Evolutionary conservation across 1,140 invertebrate species (phyloP), one percentile per base, ranked within the genome.

Genomic region (Drosophila orena): DNA sequence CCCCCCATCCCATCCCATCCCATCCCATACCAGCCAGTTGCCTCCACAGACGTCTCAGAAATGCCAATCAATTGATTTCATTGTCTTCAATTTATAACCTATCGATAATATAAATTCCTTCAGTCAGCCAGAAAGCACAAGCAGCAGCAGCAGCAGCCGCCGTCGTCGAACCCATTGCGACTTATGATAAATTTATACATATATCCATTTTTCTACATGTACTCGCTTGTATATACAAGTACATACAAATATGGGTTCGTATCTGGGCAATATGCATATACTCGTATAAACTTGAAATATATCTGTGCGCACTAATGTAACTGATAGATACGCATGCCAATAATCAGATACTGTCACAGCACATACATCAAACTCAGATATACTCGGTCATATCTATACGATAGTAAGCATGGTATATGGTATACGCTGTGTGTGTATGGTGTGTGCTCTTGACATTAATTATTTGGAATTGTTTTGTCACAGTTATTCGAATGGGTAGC

Each of bases 71-170:
- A 89, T 89, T 89, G 84, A 89, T 80, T 89, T 89, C 85, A 89
- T 89, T 89, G 84, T 89, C 85, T 89, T 89, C 80, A 89, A 89
- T 89, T 89, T 89, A 89, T 89, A 89, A 89, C 79, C 76, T 77
- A 78, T 90, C 68, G 77, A 89, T 89, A 89, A 90, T 89, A 86
- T 83, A 88, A 89, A 84, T 88, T 89, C 79, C 79, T 64, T 30
- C 66, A 76, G 44, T 55, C 57, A 44, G 49, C 52, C 78, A 46
- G 58, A 65, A 75, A 55, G 44, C 57, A 77, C 61, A 70, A 55
- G 44, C 57, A 77, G 40, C 59, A 68, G 53, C 61, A 50, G 35
- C 55, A 64, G 44, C 30, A 49, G 57, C 34, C 55, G 50, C 57
- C 22, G 47, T 47, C 50, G 55, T 47, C 50, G 55, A 66, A 40